These are phyloP conservation scores for Tiliqua scincoides DNA, from an alignment of 2,113 vertebrate species.

Conservation along the genomic window DNA sequence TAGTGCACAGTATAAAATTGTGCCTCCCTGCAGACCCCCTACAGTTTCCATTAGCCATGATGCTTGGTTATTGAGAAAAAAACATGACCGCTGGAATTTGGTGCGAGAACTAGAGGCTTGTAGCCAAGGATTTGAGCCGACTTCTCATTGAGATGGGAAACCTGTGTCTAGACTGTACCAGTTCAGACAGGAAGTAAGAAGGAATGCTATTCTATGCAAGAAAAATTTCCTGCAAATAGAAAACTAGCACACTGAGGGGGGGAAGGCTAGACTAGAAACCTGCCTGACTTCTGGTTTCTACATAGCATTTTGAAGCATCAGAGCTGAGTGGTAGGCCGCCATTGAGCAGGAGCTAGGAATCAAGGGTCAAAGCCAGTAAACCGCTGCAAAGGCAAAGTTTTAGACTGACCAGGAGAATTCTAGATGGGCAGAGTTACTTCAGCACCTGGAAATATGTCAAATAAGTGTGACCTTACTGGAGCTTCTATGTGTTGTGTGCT, in stretches of 20 bases:
- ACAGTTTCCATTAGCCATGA: background rate
- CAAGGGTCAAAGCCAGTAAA: background rate
- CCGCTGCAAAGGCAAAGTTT: background rate
- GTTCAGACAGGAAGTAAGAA: background rate
- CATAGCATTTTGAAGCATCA: too few relatives aligned
- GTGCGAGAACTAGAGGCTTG: background rate
- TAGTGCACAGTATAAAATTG: background rate
- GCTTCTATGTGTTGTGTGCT: too few relatives aligned
- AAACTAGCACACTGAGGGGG: background rate
- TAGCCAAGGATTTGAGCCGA: background rate
- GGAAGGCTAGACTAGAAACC: background rate
- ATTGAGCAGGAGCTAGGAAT: background rate
- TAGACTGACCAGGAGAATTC: background rate
- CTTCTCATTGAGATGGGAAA: background rate
- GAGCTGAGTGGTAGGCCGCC: too few relatives aligned
- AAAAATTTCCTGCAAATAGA: background rate
- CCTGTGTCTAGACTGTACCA: background rate
- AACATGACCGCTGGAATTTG: background rate
- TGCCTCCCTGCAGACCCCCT: background rate
- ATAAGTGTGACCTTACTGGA: too few relatives aligned
- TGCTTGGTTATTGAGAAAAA: too few relatives aligned
- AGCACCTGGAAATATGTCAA: background rate
- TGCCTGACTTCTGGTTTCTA: background rate
- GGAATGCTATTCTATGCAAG: background rate
- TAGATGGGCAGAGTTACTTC: background rate